Conservation (phyloP, 1,140 invertebrate species). For the Oncopeltus fasciatus region DNA sequence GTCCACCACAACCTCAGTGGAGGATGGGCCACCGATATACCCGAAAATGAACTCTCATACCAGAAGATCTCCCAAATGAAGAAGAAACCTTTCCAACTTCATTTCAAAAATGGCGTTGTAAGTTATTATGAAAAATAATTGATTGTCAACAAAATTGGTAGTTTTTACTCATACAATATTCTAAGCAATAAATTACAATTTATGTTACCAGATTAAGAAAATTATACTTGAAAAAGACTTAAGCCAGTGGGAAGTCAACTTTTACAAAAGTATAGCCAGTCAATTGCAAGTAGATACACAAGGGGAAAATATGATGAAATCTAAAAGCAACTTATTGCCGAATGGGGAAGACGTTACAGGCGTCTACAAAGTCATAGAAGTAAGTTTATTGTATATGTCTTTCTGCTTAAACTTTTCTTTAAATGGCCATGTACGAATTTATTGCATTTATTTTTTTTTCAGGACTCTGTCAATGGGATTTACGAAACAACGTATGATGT, state of each 20-base stretch:
- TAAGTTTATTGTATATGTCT: neutral
- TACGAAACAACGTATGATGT: conserved; percentile 52
- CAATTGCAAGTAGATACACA: conserved; percentile 46
- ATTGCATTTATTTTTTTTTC: neutral
- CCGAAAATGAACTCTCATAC: conserved; percentile 35
- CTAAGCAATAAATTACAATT: neutral
- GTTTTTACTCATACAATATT: neutral
- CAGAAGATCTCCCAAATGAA: conserved; percentile 34
- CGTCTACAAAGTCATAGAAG: conserved; percentile 49
- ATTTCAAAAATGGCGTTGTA: conserved; percentile 38
- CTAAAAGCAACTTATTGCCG: conserved; percentile 34
- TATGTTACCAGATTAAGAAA: conserved; percentile 24
- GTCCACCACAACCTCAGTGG: conserved; percentile 36
- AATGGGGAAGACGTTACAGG: conserved; percentile 31
- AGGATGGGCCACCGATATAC: conserved; percentile 32
- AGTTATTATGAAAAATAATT: neutral
- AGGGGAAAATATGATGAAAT: conserved; percentile 31
- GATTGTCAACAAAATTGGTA: neutral
- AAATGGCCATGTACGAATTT: neutral
- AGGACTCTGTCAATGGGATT: conserved; percentile 45
- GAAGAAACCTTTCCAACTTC: conserved; percentile 43
- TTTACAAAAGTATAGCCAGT: conserved; percentile 47
- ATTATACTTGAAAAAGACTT: conserved; percentile 37
- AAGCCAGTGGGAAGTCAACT: conserved; percentile 45
- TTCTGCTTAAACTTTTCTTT: neutral